Conservation (phyloP, 2,113 vertebrate species). For the Halcyon malimbica region DNA sequence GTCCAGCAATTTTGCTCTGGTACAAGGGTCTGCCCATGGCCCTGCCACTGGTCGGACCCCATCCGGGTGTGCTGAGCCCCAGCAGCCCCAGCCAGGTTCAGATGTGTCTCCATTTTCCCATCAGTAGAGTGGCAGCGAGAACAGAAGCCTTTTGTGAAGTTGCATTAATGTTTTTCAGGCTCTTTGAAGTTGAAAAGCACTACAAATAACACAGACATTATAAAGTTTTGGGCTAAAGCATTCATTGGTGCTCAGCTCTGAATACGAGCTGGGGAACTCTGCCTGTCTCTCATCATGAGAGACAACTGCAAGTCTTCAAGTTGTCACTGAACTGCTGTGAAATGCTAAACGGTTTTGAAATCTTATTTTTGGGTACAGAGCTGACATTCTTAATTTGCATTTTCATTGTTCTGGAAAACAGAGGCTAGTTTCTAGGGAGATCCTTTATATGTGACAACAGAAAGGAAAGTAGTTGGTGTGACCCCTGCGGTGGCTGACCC, state of each 20-base stretch:
- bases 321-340: conserved; percentile 23
- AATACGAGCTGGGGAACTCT: not conserved
- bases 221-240: conserved; percentile 4
- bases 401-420: not conserved
- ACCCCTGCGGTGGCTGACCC: fast-evolving
- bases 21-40: not conserved
- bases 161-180: conserved; percentile 3
- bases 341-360: conserved; percentile 33
- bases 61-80: fast-evolving
- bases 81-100: not conserved
- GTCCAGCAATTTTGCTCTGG: not conserved
- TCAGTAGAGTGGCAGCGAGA: not conserved
- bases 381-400: conserved; percentile 28
- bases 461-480: not conserved
- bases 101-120: not conserved
- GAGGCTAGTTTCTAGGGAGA: conserved; percentile 22
- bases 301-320: conserved; percentile 2
- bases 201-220: conserved; percentile 20
- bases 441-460: not conserved
- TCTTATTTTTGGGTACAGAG: conserved; percentile 44
- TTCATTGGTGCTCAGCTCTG: not conserved
- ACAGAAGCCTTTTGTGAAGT: conserved; percentile 26
- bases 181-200: conserved; percentile 50
- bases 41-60: fast-evolving
- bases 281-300: conserved; percentile 28